These are phyloP conservation scores for Hypena proboscidalis DNA, from an alignment of 2,888 invertebrate species.

Conservation along the genomic window DNA sequence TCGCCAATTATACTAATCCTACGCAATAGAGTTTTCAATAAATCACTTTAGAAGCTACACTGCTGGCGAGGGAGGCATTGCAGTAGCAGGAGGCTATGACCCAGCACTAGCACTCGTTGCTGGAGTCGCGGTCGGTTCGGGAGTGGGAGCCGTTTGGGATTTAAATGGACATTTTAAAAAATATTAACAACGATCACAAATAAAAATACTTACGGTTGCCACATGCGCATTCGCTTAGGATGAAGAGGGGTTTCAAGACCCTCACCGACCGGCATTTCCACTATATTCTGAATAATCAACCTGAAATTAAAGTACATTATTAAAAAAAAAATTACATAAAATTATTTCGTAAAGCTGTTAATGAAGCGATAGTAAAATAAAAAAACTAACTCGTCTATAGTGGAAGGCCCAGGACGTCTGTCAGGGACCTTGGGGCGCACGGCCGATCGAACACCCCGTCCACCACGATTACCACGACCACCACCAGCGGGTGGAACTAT, in stretches of 20 bases:
- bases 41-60: conserved; percentile 1
- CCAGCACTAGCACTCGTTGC: conserved; percentile 1
- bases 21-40: not conserved
- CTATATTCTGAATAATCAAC: not conserved
- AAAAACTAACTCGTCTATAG: no score
- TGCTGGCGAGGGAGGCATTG: conserved; percentile 1
- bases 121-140: not conserved
- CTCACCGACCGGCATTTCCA: not conserved
- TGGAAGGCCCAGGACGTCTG: no score
- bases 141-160: conserved; percentile 1
- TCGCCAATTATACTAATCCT: not conserved
- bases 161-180: not conserved
- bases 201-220: conserved; percentile 4
- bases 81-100: not conserved
- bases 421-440: no score
- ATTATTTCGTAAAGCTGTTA: not conserved
- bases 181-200: not conserved
- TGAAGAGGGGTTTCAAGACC: conserved; percentile 1
- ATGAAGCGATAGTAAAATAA: conserved; percentile 1
- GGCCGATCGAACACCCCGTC: no score
- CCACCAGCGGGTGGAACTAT: no score
- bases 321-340: not conserved
- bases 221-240: not conserved
- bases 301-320: conserved; percentile 1
- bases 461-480: no score